These are phyloP conservation scores for Torymus tubicola DNA, from an alignment of 2,888 invertebrate genomes.

Conservation along the genomic window DNA sequence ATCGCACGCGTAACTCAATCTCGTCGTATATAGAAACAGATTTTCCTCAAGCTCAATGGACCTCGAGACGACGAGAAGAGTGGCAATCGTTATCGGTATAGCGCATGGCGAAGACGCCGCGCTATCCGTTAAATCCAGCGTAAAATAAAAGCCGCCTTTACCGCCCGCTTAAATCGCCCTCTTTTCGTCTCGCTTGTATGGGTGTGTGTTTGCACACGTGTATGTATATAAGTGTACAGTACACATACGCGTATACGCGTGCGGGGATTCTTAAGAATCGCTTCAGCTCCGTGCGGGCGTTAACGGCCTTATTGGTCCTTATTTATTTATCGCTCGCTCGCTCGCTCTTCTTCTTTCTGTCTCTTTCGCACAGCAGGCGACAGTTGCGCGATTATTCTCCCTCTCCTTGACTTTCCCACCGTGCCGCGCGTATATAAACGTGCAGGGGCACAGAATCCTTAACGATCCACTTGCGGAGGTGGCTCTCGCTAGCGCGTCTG, in stretches of 20 bases:
- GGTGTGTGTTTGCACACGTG: slow-evolving; percentile 58
- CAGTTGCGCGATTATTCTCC: too few relatives aligned
- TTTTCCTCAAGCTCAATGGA: slow-evolving; percentile 42
- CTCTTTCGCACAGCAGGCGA: neutral
- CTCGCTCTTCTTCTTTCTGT: neutral
- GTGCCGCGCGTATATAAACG: neutral
- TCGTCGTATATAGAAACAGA: slow-evolving; percentile 3
- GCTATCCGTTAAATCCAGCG: slow-evolving; percentile 68
- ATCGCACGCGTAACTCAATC: slow-evolving; percentile 4
- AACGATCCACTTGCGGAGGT: slow-evolving; percentile 37
- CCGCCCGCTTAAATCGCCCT: slow-evolving; percentile 59
- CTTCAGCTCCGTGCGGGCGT: slow-evolving; percentile 66
- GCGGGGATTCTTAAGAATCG: slow-evolving; percentile 68
- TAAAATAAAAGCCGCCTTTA: slow-evolving; percentile 71
- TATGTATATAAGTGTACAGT: too few relatives aligned
- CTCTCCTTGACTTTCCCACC: neutral
- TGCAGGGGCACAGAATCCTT: slow-evolving; percentile 22
- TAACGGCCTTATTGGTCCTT: slow-evolving; percentile 69
- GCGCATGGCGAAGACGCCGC: slow-evolving; percentile 1
- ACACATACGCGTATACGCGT: slow-evolving; percentile 63
- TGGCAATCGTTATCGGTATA: slow-evolving; percentile 46
- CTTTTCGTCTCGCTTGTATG: slow-evolving; percentile 60
- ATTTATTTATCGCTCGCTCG: slow-evolving; percentile 69
- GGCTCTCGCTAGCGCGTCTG: slow-evolving; percentile 4
- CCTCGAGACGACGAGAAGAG: slow-evolving; percentile 2